These are phyloP conservation scores for Aphelocoma californica DNA, from an alignment of 2,797 vertebrate genomes.

Conservation along the genomic window DNA sequence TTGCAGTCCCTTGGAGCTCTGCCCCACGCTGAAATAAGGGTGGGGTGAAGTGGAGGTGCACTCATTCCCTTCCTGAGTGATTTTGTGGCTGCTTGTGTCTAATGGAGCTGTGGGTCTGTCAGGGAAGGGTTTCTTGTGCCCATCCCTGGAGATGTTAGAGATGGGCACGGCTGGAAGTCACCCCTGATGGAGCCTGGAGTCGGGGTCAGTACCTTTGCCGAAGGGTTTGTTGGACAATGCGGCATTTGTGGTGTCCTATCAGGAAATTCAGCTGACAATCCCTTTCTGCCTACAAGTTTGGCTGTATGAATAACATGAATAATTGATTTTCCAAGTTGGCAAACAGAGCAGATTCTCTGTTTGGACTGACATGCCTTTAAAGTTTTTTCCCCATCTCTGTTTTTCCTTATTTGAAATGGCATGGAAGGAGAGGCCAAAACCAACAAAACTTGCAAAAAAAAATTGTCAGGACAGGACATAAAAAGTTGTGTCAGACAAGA, in stretches of 20 bases:
- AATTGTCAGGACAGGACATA: not conserved
- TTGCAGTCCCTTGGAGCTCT: not conserved
- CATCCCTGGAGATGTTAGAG: not conserved
- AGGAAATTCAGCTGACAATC: not conserved
- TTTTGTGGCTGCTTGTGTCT: not conserved
- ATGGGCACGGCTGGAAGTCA: not conserved
- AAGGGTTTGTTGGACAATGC: accelerated
- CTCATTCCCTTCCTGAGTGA: accelerated
- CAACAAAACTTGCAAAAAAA: not conserved
- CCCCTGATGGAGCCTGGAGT: accelerated
- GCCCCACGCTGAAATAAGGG: not conserved
- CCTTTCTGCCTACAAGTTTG: not conserved
- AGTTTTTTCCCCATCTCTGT: accelerated
- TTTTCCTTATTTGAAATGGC: not conserved
- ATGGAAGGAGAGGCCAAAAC: not conserved
- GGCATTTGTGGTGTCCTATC: not conserved
- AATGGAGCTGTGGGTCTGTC: accelerated
- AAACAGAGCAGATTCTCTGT: not conserved
- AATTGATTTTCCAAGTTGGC: not conserved
- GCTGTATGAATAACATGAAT: not conserved
- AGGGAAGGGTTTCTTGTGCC: not conserved
- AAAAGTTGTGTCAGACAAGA: not conserved
- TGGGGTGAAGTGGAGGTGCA: not conserved
- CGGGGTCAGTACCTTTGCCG: not conserved
- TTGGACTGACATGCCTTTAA: not conserved